Base-by-base conservation (phyloP, 2,888 invertebrate species). In the Cataglyphis cursor region DNA sequence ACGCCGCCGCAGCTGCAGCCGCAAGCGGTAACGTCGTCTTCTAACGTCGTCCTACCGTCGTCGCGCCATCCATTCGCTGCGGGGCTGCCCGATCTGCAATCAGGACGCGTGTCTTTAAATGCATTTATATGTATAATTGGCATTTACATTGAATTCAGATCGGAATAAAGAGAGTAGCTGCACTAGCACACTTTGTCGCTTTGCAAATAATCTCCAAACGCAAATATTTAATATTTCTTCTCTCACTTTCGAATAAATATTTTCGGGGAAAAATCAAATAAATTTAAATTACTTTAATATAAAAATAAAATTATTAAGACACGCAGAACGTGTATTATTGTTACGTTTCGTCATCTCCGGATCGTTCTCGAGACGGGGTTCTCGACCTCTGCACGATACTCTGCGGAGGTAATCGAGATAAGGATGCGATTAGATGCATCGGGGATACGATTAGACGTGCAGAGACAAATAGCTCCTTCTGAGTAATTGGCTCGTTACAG, bases 1-100 rank as follows among this genome's bases (percentile, higher is more conserved):
- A 81, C 85, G 86, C 91, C 90, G 91, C 92, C 90, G 89, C 92
- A 92, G 89, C 91, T 92, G 93, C 92, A 90, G 91, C 92, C 89
- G 91, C 91, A 89, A 90, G 90, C 87, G 89, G 85, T 89, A 85
- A 81, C 88, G 88, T 89, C n/a, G n/a, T n/a, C n/a, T n/a, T 85
- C 88, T 92, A 91, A 85, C 92, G 90, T 88, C 88, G 81, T 87
- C 81, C 83, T 81, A 78, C 73, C 83, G 78, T 82, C 81, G 82
- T 81, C 66, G 68, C 83, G 73, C 88, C 90, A 83, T 89, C 88
- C 90, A 89, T 88, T 76, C 87, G 89, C 75, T 70, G 24, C 38
- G 9, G 62, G 84, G 81, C 38, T 83, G 89, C 81, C 76, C 76
- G 75, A 83, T 65, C 83, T 83, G 74, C 51, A 28, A 41, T 54